Conservation (phyloP, 2,888 invertebrate genomes). For the Eueremaeus valkanovi region DNA sequence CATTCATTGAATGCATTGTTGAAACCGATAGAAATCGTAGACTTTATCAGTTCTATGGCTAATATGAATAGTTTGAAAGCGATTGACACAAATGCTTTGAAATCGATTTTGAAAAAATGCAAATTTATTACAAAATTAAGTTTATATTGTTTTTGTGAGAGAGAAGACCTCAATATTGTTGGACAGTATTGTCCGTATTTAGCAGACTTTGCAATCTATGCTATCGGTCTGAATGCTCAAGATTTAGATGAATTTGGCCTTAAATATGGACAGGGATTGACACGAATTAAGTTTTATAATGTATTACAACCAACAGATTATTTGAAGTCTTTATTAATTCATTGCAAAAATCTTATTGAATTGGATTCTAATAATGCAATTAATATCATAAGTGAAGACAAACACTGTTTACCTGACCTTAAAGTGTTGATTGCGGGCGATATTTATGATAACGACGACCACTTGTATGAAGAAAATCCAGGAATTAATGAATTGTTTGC, state of each 20-base stretch:
- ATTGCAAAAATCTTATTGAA: background rate
- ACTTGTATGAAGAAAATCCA: no score
- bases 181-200: background rate
- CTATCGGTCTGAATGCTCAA: background rate
- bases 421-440: background rate
- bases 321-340: background rate
- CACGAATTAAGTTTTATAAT: background rate
- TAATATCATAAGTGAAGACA: background rate
- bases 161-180: background rate
- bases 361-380: background rate
- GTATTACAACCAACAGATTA: background rate
- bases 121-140: background rate
- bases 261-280: background rate
- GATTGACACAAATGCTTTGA: background rate
- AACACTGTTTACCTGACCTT: background rate
- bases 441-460: no score
- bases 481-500: no score
- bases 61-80: background rate
- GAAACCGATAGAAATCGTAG: background rate
- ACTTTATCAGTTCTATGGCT: background rate
- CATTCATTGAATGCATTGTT: background rate
- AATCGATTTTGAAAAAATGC: conserved; percentile 1
- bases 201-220: no score
- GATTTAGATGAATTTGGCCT: background rate
- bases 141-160: background rate